Base-by-base conservation (phyloP, 2,113 vertebrate species). In the Ophthalmolycus amberensis region DNA sequence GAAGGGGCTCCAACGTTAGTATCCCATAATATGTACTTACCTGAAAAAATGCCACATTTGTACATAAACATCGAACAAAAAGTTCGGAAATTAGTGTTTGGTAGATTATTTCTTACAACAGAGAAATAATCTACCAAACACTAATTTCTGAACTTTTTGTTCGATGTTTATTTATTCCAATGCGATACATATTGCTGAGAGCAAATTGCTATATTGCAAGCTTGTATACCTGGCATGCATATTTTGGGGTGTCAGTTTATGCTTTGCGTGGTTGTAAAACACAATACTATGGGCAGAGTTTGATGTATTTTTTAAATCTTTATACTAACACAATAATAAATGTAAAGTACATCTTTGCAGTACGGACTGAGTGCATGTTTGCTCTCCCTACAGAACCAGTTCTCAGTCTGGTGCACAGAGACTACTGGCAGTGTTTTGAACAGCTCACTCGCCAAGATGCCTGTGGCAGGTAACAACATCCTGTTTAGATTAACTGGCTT, bases 351-450 rank as follows among this genome's bases (percentile, higher is more conserved):
- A 14, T 60, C 10, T 10, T 32, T 62, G 38, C 3, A n/a, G 32
- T 32, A 7, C 22, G 11, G 6, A 44, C 58, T 71, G n/a, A 44
- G 20, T 75, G 59, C 52, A 1, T 79, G 50, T 76, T 20, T 67
- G 18, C 66, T 85, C 34, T 75, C 8, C 37, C 65, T 75, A 1
- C 86, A 97, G 97, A 97, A 54, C 94, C 96, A 0, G 86, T 95
- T 15, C 93, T 97, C 83, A 95, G 93, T 25, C 92, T 97, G 87
- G 91, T 92, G 9, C 93, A 93, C 63, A 93, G 95, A 90, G 96
- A 97, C 89, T 97, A 96, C 80, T 97, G 96, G 96, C 95, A 96
- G 29, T 96, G 96, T 82, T 91, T 97, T 50, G 95, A 97, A 82
- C 95, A 95, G 82, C 93, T 97, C 3, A 91, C 92, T 7, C 77